These are phyloP conservation scores for Eurois occulta DNA, from an alignment of 2,888 invertebrate genomes.

Conservation along the genomic window DNA sequence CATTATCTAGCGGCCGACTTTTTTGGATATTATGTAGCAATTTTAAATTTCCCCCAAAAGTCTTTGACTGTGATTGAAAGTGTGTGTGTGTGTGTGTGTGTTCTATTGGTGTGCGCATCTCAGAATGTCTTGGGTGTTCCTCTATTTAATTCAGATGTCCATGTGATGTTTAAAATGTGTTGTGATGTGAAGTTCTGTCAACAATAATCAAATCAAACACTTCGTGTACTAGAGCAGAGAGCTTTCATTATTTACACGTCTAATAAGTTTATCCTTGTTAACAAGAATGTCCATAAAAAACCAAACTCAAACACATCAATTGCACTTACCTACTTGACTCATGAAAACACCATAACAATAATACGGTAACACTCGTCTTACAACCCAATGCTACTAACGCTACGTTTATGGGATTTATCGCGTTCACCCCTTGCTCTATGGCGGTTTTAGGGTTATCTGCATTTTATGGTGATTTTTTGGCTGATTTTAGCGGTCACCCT, in stretches of 20 bases:
- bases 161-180: too few species aligned
- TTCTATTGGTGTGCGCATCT: neutral
- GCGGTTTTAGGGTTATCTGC: constrained; percentile 75
- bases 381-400: constrained; percentile 66
- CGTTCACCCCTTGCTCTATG: constrained; percentile 64
- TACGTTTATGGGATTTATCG: constrained; percentile 66
- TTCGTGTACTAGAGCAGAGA: neutral
- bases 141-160: neutral
- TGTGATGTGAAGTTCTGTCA: neutral
- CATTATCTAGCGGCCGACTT: too few species aligned
- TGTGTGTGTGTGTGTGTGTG: too few species aligned
- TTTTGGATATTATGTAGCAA: neutral
- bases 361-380: constrained; percentile 14
- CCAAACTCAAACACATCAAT: neutral
- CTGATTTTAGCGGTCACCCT: constrained; percentile 53
- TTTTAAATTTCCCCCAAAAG: neutral
- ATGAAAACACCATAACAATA: constrained; percentile 50
- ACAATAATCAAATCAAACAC: neutral
- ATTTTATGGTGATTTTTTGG: constrained; percentile 75
- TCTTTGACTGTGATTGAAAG: neutral
- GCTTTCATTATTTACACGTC: neutral
- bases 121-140: neutral
- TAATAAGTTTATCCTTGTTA: neutral
- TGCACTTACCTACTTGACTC: neutral
- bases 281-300: neutral